Evolutionary conservation across 2,113 vertebrate genomes (phyloP).

Genomic region (Numida meleagris): DNA sequence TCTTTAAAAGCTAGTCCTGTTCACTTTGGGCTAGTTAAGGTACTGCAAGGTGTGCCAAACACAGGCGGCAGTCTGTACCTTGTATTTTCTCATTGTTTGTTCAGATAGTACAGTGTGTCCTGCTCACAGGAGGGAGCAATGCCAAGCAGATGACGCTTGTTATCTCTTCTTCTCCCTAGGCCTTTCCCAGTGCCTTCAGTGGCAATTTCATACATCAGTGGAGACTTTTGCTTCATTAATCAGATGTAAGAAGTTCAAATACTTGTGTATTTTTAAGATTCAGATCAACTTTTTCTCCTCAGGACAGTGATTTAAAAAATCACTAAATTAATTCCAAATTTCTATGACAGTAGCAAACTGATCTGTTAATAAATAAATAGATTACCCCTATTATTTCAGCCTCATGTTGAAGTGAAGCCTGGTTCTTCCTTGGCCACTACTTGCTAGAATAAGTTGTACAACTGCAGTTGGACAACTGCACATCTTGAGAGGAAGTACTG

Average conservation of each 20-base stretch:
- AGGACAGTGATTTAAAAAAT: not conserved
- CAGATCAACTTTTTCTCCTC: not conserved
- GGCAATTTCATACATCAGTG: not conserved
- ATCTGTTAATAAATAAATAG: not conserved
- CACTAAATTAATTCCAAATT: not conserved
- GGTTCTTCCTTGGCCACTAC: not conserved
- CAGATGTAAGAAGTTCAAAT: not conserved
- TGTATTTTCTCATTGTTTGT: not conserved
- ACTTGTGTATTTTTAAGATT: not conserved
- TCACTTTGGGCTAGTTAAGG: not conserved
- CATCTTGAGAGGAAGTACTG: not conserved
- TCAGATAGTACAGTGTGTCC: rapidly evolving
- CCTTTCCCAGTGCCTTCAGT: not conserved
- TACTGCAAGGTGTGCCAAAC: not conserved
- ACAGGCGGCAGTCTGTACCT: not conserved
- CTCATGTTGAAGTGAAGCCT: not conserved
- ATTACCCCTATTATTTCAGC: not conserved
- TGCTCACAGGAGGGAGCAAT: not conserved
- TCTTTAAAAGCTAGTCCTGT: not conserved
- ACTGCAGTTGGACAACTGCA: not conserved
- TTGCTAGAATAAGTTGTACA: not conserved
- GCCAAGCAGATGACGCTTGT: not conserved
- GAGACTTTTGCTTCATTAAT: not conserved
- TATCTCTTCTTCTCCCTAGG: not conserved
- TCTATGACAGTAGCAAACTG: not conserved